A percentile compares a stretch with the other conserved stretches of the same genome.
These are phyloP conservation scores for Parnassius mnemosyne DNA, from an alignment of 2,888 invertebrate genomes.

Conservation along the genomic window DNA sequence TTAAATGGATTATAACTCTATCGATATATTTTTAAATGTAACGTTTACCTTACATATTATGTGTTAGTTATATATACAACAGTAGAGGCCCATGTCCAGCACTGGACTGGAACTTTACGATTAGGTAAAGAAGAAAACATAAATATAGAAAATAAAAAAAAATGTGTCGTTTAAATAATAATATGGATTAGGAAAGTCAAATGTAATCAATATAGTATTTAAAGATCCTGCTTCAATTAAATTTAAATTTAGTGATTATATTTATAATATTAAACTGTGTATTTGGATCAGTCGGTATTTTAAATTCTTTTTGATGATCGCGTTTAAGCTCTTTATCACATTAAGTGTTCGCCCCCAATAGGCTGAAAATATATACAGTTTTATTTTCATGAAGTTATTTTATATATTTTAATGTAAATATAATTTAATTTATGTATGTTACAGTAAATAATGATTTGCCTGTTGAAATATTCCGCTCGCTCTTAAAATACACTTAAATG, in stretches of 20 bases:
- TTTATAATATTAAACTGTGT: background rate
- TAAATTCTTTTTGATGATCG: constrained; percentile 1
- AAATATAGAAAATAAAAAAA: too few relatives aligned
- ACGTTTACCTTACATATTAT: background rate
- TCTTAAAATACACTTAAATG: too few relatives aligned
- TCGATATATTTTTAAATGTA: background rate
- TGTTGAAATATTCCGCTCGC: background rate
- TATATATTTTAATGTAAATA: background rate
- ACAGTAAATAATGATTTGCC: background rate
- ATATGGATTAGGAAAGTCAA: too few relatives aligned
- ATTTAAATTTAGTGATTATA: constrained; percentile 2
- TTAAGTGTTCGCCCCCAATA: constrained; percentile 8
- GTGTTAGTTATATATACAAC: too few relatives aligned
- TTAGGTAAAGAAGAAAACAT: too few relatives aligned
- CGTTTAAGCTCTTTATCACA: background rate
- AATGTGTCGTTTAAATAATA: too few relatives aligned
- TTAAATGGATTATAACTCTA: background rate
- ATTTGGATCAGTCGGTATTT: background rate
- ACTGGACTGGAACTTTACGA: too few relatives aligned
- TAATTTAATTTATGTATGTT: background rate
- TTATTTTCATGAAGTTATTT: background rate
- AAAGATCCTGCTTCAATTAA: background rate
- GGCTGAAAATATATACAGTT: constrained; percentile 7
- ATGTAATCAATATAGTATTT: background rate
- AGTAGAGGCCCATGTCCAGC: too few relatives aligned